Evolutionary conservation across 2,888 invertebrate species (phyloP).

Genomic region (Parnassius orleans): DNA sequence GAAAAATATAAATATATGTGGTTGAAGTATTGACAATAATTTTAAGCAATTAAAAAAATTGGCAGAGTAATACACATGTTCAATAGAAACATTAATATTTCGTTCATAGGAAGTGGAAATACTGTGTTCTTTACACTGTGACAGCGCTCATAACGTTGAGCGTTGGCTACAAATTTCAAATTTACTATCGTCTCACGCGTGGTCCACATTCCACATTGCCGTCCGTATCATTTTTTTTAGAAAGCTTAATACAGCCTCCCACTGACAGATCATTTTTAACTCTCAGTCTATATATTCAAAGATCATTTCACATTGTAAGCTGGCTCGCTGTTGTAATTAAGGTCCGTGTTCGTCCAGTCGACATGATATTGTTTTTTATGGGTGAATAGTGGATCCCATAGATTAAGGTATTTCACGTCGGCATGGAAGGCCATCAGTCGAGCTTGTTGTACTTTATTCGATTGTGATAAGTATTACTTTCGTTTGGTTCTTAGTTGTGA

Average conservation of each 20-base stretch:
- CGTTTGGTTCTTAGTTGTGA: neutral
- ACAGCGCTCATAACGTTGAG: constrained; percentile 23
- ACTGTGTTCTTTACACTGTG: constrained; percentile 19
- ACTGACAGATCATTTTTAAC: constrained; percentile 34
- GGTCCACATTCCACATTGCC: constrained; percentile 70
- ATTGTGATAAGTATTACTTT: constrained; percentile 2
- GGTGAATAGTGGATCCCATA: constrained; percentile 67
- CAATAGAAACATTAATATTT: neutral
- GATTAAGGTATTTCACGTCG: constrained; percentile 59
- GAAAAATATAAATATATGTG: too few species aligned
- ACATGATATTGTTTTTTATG: constrained; percentile 77
- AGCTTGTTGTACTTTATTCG: constrained; percentile 1
- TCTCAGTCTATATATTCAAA: constrained; percentile 30
- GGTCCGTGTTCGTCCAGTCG: constrained; percentile 61
- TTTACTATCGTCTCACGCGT: constrained; percentile 53
- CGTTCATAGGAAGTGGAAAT: constrained; percentile 7
- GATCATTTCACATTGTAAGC: constrained; percentile 33
- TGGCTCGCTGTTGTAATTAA: constrained; percentile 60
- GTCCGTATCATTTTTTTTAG: constrained; percentile 70
- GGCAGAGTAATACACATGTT: too few species aligned
- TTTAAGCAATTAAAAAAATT: too few species aligned
- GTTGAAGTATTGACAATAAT: too few species aligned
- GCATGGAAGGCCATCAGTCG: neutral
- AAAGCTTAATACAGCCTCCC: constrained; percentile 61
- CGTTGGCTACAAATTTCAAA: constrained; percentile 39